Base-by-base conservation (phyloP, 1,140 invertebrate species). In the Halesus radiatus region DNA sequence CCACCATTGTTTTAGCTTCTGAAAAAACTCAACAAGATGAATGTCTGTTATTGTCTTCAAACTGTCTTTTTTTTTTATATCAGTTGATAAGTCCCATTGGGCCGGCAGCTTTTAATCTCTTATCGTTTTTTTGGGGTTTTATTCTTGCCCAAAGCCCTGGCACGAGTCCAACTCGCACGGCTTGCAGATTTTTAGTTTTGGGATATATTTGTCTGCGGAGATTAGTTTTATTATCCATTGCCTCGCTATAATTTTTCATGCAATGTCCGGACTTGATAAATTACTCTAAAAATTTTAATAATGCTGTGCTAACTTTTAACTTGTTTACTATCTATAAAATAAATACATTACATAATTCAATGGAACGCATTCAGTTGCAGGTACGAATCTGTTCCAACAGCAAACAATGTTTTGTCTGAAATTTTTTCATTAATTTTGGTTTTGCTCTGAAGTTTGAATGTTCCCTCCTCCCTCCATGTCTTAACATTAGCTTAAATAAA, bases 401-500 rank as follows among this genome's bases (percentile, higher is more conserved):
- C 37, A 45, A 45, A 13, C 1, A 10, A 45, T 45, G 13, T 45
- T 13, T 45, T 45, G 10, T 45, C 32, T 37, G 7, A 37, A 45
- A 45, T 13, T 13, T 45, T 13, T 13, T 10, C 37, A 45, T 13
- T 1, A 10, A 13, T 45, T 45, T 45, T 45, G 5, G 2, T 45
- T 45, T 70, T 32, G 45, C 66, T 70, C 66, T 50, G 66, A 64
- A 64, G 26, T 22, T 70, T 50, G 29, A 52, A 20, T 1, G 16
- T 52, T 37, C 66, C 20, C 18, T 22, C 23, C 18, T 22, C 23
- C 37, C 2, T 70, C 18, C 66, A 15, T n/a, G 66, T 70, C 26
- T 64, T 56, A 70, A 70, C 66, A 70, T 70, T 70, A 70, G 66
- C 66, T 70, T 64, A 64, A 64, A 64, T 64, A 70, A 70, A 70